Base-by-base conservation (phyloP, 2,888 invertebrate species). In the Nomada goodeniana region DNA sequence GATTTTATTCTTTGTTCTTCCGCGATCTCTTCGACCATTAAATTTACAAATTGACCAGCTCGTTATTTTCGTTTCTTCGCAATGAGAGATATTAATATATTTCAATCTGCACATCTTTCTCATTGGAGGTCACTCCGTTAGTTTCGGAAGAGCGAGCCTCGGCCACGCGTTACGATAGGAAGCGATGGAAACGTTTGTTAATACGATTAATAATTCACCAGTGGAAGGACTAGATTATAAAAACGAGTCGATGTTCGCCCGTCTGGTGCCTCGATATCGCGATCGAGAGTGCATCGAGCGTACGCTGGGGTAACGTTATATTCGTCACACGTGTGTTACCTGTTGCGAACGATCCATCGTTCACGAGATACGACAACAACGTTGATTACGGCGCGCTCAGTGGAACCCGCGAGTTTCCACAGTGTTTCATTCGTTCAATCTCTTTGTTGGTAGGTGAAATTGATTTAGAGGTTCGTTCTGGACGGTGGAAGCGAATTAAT, bases 321-420 rank as follows among this genome's bases (percentile, higher is more conserved):
- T 57, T 75, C 80, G 73, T 80, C 67, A 53, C 82, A 68, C 76
- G 59, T 64, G 71, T 57, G 70, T 68, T 71, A 57, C 61, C 63
- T 42, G 67, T 26, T 26, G 61, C 26, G 80, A 82, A 82, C 59
- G 80, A 82, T 80, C 75, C 71, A 71, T 64, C 72, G 80, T 69
- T 73, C 69, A 13, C 63, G 44, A 52, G 52, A 44, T 57, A 63
- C 57, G 61, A 60, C 59, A 63, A 73, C 50, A 60, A 61, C 60
- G 60, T 36, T 52, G 70, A 71, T 80, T 80, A 82, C 57, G 36
- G 71, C 36, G 57, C 70, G 67, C 44, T 47, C 75, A 67, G 47
- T 42, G 70, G 70, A 74, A 74, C 63, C 61, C 44, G 68, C 50
- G 26, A 11, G n/a, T 23, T 60, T 55, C 50, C 50, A 64, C 44